Conservation (phyloP, 30 jellyfish, hydroid and myxozoan species). For the Turritopsis dohrnii region DNA sequence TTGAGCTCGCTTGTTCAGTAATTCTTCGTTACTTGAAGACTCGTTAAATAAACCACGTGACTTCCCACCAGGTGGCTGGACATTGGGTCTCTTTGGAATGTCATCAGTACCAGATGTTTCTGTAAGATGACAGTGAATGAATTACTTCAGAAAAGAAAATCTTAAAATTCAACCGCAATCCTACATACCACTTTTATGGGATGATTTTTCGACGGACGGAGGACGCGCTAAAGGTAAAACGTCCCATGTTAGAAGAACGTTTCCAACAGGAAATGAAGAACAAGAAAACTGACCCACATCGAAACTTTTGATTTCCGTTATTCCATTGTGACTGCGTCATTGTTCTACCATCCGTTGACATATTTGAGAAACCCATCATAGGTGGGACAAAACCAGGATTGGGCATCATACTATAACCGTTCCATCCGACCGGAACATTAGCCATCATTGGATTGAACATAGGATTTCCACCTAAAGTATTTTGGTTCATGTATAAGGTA, state of each 20-base stretch:
- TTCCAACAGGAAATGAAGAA: background rate
- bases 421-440: slow-evolving; percentile 4
- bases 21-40: slow-evolving; percentile 14
- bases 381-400: background rate
- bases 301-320: background rate
- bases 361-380: background rate
- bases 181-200: background rate
- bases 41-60: slow-evolving; percentile 5
- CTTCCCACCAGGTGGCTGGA: slow-evolving; percentile 34
- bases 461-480: background rate
- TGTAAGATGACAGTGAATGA: background rate
- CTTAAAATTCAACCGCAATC: background rate
- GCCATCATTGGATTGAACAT: slow-evolving; percentile 1
- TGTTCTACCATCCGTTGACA: background rate
- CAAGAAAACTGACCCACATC: background rate
- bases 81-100: slow-evolving; percentile 19
- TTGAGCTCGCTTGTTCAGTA: slow-evolving; percentile 35
- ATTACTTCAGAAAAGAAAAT: background rate
- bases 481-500: background rate
- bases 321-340: background rate
- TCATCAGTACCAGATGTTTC: background rate
- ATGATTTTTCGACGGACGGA: background rate
- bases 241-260: background rate
- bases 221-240: background rate
- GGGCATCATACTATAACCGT: background rate